Base-by-base conservation (phyloP, 2,113 vertebrate species). In the Nannospalax galili region DNA sequence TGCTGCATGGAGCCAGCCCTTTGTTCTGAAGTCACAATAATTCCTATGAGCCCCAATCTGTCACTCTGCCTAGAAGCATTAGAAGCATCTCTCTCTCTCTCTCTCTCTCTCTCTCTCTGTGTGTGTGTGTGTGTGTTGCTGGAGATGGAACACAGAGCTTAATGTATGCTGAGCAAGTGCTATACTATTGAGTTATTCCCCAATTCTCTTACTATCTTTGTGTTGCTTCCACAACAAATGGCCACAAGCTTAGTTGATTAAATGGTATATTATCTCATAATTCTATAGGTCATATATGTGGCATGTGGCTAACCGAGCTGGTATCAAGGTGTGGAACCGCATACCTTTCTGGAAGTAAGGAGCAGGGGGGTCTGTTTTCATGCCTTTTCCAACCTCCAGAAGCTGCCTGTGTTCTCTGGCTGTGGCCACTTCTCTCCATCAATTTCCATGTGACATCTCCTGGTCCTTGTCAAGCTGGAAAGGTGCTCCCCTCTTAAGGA, bases 21-120 rank as follows among this genome's bases (percentile, higher is more conserved):
- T 73, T 88, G 30, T 92, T 90, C 77, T 79, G 72, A 72, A 65
- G 72, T 84, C 56, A 73, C 28, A 69, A 40, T 84, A 89, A 90
- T 56, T 73, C 64, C 73, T 58, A 20, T 56, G 40, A 52, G 28
- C 17, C n/a, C 37, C n/a, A 62, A 26, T 74, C 26, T 88, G 80
- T 16, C 40, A 58, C 40, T 26, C 65, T 78, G 20, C 37, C 64
- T 69, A 80, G 48, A 87, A 20, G 9, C 60, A n/a, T n/a, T n/a
- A n/a, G n/a, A n/a, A n/a, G n/a, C n/a, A n/a, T n/a, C n/a, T n/a
- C n/a, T n/a, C n/a, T n/a, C n/a, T n/a, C n/a, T n/a, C n/a, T n/a
- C n/a, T n/a, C n/a, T n/a, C n/a, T n/a, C 24, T 42, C 42, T 42
- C 3, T 20, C 62, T 19, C 5, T 62, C 14, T 81, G 9, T 56